Conservation (phyloP, 2,797 vertebrate species). For the Phoebastria nigripes region DNA sequence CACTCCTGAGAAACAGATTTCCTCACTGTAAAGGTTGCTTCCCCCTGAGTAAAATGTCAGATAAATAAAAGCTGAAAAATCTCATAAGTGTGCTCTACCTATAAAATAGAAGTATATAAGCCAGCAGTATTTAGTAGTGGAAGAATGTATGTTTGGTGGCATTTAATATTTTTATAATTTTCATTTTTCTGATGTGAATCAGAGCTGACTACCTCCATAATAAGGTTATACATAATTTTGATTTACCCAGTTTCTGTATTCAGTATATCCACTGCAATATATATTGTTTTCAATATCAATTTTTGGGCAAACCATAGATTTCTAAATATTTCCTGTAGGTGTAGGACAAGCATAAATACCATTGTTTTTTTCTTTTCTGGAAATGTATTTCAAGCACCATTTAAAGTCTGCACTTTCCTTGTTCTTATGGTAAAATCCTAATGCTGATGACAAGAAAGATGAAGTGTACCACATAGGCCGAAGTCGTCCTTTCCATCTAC, state of each 20-base stretch:
- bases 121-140: not conserved
- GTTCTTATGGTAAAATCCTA: not conserved
- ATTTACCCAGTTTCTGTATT: not conserved
- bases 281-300: not conserved
- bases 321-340: not conserved
- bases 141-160: not conserved
- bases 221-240: not conserved
- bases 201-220: not conserved
- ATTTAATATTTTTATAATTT: not conserved
- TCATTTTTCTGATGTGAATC: not conserved
- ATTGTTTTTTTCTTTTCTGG: not conserved
- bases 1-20: constrained; percentile 74
- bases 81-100: constrained; percentile 24
- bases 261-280: not conserved
- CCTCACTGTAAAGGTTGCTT: constrained; percentile 48
- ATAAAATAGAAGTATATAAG: not conserved
- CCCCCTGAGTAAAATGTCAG: constrained; percentile 66
- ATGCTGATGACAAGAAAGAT: not conserved
- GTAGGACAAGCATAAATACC: not conserved
- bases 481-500: not conserved
- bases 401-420: not conserved
- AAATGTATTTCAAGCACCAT: not conserved
- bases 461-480: not conserved
- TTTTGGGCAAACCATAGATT: not conserved
- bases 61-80: constrained; percentile 60